These are phyloP conservation scores for Tortricodes alternella DNA, from an alignment of 2,888 invertebrate genomes.

Conservation along the genomic window DNA sequence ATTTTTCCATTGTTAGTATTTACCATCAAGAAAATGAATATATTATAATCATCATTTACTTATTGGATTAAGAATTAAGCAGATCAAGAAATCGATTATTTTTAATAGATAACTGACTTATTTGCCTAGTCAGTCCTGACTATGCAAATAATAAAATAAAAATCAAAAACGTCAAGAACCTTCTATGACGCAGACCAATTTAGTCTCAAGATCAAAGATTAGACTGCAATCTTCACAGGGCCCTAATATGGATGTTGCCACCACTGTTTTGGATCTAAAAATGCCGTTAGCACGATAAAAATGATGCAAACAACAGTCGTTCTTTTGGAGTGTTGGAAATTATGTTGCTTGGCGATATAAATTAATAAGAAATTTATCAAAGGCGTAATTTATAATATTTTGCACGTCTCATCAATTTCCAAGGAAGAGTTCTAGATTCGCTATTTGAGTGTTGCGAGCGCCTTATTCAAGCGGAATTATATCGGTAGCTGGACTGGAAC, in stretches of 20 bases:
- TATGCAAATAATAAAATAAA: background rate
- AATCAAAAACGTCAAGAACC: slow-evolving; percentile 32
- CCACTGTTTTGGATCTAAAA: slow-evolving; percentile 48
- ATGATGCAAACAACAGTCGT: slow-evolving; percentile 7
- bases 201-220: slow-evolving; percentile 49
- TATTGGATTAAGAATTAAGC: background rate
- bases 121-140: no score
- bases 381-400: no score
- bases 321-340: slow-evolving; percentile 6
- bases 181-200: slow-evolving; percentile 35
- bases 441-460: slow-evolving; percentile 1
- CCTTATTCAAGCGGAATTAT: slow-evolving; percentile 37
- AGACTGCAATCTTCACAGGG: slow-evolving; percentile 49
- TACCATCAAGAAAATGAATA: slow-evolving; percentile 8
- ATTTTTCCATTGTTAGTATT: background rate
- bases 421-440: slow-evolving; percentile 11
- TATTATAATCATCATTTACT: background rate
- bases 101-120: no score
- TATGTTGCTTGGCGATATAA: background rate
- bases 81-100: background rate
- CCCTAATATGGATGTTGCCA: slow-evolving; percentile 49
- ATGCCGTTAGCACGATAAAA: slow-evolving; percentile 45
- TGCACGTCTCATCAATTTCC: background rate
- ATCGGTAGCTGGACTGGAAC: slow-evolving; percentile 46
- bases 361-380: background rate